These are phyloP conservation scores for Argyresthia albistria DNA, from an alignment of 2,888 invertebrate species.

Conservation along the genomic window DNA sequence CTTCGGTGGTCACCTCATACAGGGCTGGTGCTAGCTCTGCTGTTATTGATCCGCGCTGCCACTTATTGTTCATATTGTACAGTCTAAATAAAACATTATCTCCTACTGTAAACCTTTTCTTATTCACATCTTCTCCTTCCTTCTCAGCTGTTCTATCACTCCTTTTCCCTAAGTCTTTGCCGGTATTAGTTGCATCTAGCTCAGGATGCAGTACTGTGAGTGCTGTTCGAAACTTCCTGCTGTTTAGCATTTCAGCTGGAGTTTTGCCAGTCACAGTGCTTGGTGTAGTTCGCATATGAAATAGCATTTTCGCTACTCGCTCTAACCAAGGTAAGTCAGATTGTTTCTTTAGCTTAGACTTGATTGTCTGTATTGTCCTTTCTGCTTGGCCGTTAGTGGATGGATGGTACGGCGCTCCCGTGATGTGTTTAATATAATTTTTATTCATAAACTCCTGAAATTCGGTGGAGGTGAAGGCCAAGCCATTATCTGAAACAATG, in stretches of 20 bases:
- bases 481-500: conserved; percentile 4
- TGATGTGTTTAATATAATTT: conserved; percentile 9
- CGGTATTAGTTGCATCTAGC: background rate
- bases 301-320: no score
- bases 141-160: background rate
- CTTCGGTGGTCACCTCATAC: background rate
- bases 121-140: background rate
- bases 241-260: conserved; percentile 12
- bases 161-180: background rate
- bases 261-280: conserved; percentile 11
- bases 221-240: conserved; percentile 8
- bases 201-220: no score
- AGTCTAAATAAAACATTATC: conserved; percentile 1
- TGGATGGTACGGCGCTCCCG: no score
- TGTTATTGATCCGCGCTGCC: background rate
- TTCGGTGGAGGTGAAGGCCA: background rate
- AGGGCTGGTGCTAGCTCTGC: background rate
- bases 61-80: conserved; percentile 2
- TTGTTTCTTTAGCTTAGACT: no score
- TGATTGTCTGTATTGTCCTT: no score
- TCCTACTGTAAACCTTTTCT: background rate
- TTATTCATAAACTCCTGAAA: no score
- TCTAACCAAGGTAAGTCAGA: no score
- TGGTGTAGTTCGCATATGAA: no score
- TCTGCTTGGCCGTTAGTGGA: no score